Percentiles rank a stretch among this genome's conserved stretches.
phyloP scores from a whole-genome alignment of 2,797 vertebrate genomes.

The Sebastes steindachneri region DNA sequence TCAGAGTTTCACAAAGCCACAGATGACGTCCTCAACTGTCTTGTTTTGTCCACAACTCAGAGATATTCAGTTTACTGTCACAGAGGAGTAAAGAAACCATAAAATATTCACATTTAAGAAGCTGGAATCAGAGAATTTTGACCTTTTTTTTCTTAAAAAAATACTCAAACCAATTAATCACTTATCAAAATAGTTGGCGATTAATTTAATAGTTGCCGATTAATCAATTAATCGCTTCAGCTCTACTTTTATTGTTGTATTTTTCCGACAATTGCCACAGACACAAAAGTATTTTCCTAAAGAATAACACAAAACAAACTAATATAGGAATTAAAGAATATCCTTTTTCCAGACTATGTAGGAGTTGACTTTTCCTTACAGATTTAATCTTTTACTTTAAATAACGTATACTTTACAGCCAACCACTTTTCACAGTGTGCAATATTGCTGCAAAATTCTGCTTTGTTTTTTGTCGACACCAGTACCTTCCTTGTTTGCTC shows the following conservation, averaged over 20 bases:
- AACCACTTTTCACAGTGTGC: not conserved
- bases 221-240: no score
- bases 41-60: no score
- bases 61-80: no score
- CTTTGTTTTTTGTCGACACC: not conserved
- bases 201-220: no score
- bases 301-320: not conserved
- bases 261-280: not conserved
- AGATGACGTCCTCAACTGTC: no score
- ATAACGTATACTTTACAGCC: not conserved
- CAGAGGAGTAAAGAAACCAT: fast-evolving
- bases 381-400: not conserved
- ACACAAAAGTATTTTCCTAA: not conserved
- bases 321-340: not conserved
- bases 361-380: not conserved
- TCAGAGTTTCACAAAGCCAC: no score
- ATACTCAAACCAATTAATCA: no score
- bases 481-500: not conserved
- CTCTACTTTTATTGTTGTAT: not conserved
- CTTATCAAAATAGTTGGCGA: no score
- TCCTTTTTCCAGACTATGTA: not conserved
- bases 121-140: no score
- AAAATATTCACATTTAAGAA: no score
- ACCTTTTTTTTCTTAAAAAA: no score
- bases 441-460: not conserved